Evolutionary conservation across 2,888 invertebrate genomes (phyloP), one percentile per base, ranked within the genome.

Genomic region (Corbicula japonica): DNA sequence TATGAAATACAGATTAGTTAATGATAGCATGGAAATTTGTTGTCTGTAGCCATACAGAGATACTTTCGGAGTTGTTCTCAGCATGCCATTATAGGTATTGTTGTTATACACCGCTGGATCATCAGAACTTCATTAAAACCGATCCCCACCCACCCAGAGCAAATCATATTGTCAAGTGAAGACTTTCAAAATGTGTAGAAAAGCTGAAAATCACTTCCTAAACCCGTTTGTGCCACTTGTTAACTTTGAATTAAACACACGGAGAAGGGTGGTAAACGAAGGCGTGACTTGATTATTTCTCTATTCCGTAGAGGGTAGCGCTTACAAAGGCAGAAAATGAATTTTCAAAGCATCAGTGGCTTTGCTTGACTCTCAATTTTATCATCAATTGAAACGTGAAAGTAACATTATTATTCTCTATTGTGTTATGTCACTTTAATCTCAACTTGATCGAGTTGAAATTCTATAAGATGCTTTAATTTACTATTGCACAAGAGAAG

Each of bases 241-340:
- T 76, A 58, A 32, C 38, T 66, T 46, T 58, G 76, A 50, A 73
- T 83, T 75, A 76, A 76, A 38, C 66, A 32, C 38, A 73, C 62
- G 73, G 73, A 73, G 56, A 54, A 38, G 46, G 61, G 41, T 48
- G 32, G 82, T 74, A 66, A 56, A 56, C 41, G 34, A 56, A 79
- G 82, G 82, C 78, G 82, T 78, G 82, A 83, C 82, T 83, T 83
- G 78, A 83, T 83, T 83, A 83, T 65, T 72, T 65, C 58, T 41
- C 56, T 58, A 79, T 79, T 79, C 82, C 78, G 32, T 26, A 5
- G 76, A 66, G 73, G 65, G 48, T 41, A 58, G 44, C 54, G 23
- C 35, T 35, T 61, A 80, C 68, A 80, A 80, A 66, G 54, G 71
- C 71, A 48, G 72, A 75, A 75, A 80, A 80, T 80, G 75, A 80